These are phyloP conservation scores for Sparidentex hasta DNA, from an alignment of 2,797 vertebrate species.

Conservation along the genomic window DNA sequence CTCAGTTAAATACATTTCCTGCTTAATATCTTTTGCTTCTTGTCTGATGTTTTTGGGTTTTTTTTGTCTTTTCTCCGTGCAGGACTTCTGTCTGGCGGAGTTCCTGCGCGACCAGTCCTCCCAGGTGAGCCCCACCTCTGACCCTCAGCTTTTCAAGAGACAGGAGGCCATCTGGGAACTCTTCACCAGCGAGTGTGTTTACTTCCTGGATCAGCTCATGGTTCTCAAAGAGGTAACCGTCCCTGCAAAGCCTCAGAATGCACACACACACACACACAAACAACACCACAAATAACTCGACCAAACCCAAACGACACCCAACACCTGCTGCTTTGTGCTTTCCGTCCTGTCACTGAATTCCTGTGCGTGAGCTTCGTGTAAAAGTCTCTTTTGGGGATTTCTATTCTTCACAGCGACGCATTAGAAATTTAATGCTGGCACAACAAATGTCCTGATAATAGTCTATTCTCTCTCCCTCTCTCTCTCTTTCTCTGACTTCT, in stretches of 20 bases:
- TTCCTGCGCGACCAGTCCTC: slow-evolving; percentile 84
- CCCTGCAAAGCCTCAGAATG: slow-evolving; percentile 8
- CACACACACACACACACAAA: slow-evolving; percentile 1
- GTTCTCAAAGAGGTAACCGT: slow-evolving; percentile 92
- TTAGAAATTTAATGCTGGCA: slow-evolving; percentile 51
- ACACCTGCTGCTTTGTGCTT: slow-evolving; percentile 64
- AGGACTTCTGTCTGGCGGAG: slow-evolving; percentile 90
- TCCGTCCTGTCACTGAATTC: slow-evolving; percentile 26
- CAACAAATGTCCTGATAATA: slow-evolving; percentile 1
- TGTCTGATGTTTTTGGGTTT: neutral
- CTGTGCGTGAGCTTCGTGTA: slow-evolving; percentile 6
- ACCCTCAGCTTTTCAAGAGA: slow-evolving; percentile 81
- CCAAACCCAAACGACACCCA: slow-evolving; percentile 62
- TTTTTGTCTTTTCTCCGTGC: neutral
- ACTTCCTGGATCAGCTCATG: slow-evolving; percentile 95
- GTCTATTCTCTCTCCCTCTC: neutral
- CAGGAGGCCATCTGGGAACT: slow-evolving; percentile 93
- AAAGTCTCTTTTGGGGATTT: slow-evolving; percentile 39
- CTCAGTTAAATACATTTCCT: neutral
- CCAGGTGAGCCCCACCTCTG: slow-evolving; percentile 69
- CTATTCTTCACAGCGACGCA: slow-evolving; percentile 14
- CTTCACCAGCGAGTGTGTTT: slow-evolving; percentile 93
- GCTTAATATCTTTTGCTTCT: neutral
- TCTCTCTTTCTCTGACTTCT: slow-evolving; percentile 14
- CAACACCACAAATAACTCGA: slow-evolving; percentile 44